Base-by-base conservation (phyloP, 2,888 invertebrate genomes). In the Ernsta delagoae region DNA sequence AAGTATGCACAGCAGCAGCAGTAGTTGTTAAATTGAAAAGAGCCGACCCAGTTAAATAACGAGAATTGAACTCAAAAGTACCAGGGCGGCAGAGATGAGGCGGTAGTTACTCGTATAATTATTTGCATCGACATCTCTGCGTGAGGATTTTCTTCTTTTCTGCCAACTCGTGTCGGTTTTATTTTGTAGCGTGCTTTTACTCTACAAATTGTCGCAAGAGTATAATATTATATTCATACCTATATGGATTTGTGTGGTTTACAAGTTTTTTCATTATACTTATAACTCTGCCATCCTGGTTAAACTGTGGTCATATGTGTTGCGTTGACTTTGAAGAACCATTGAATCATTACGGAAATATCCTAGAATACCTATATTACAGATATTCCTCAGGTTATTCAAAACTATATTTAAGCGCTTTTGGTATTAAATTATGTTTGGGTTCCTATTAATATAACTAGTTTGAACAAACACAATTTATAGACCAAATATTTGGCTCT, bases 101-200 rank as follows among this genome's bases (percentile, higher is more conserved):
- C 4, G 34, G 54, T 24, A 24, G 53, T 39, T 54, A 36, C 36
- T 36, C 36, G 36, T 36, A 41, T 63, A 63, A 63, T 63, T 63
- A 63, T 54, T 63, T 54, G 41, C 63, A 54, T 36, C 53, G 16
- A 61, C 61, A 31, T 48, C 60, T 48, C 60, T 60, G 9, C 9
- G 41, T 54, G 63, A 63, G 63, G 54, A 63, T 12, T 54, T 41
- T 54, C 24, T 63, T 24, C 61, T 34, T 61, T 45, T 48, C 48
- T 34, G 16, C 41, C 41, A 39, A 7, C 53, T 76, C 67, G 76
- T 74, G 76, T 80, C 79, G 82, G 11, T 43, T 43, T 43, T 3
- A 50, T 50, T 16, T 50, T 16, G 3, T 7, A 7, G 50, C n/a
- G 12, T n/a, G 48, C 12, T 12, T 48, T 48, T 48, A 45, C 31